Conservation (phyloP, 2,797 vertebrate genomes). For the Novumbra hubbsi region DNA sequence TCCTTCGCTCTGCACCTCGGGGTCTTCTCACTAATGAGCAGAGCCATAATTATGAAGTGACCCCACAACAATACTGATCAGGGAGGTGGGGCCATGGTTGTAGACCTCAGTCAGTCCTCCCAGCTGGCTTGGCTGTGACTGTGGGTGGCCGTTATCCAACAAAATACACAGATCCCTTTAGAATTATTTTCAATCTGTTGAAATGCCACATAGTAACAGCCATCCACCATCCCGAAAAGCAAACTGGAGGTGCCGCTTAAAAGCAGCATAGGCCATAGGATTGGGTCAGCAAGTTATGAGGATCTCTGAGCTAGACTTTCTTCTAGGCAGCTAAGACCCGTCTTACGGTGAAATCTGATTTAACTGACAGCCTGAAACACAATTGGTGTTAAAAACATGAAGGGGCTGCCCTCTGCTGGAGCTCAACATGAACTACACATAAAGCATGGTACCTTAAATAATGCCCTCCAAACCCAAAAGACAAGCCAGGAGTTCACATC, state of each 20-base stretch:
- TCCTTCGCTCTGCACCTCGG: conserved; percentile 1
- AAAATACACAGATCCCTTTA: too few species aligned
- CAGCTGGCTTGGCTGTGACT: too few species aligned
- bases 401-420: conserved; percentile 2
- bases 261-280: too few species aligned
- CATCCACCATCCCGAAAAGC: too few species aligned
- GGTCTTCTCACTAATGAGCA: conserved; percentile 50
- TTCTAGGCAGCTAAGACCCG: conserved; percentile 7
- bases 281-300: too few species aligned
- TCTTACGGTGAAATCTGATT: background rate
- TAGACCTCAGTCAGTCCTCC: too few species aligned
- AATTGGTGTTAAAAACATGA: background rate
- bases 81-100: too few species aligned
- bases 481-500: background rate
- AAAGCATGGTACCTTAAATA: background rate
- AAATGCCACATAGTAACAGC: too few species aligned
- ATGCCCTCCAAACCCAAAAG: background rate
- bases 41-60: conserved; percentile 28
- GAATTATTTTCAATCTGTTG: too few species aligned
- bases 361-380: background rate
- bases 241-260: too few species aligned
- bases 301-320: too few species aligned
- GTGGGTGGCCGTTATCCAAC: too few species aligned
- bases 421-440: background rate
- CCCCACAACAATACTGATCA: background rate